These are phyloP conservation scores for Chionoecetes opilio DNA, from an alignment of 1,140 invertebrate species.

Conservation along the genomic window DNA sequence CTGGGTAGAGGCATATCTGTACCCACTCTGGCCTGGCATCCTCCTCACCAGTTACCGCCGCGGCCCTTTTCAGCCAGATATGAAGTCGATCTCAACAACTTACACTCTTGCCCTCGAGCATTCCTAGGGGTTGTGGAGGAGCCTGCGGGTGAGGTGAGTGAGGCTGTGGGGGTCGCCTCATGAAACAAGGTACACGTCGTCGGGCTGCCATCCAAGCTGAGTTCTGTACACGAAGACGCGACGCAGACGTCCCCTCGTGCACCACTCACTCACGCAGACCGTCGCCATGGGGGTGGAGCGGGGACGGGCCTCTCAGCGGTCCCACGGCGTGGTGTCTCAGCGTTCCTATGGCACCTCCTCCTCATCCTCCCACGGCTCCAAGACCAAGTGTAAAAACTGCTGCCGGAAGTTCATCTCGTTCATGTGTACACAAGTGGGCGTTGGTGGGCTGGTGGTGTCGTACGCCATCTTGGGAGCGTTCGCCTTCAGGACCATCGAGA, in stretches of 20 bases:
- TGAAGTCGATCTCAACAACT: neutral
- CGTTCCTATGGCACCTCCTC: slow-evolving; percentile 89
- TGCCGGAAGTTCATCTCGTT: slow-evolving; percentile 93
- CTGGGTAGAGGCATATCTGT: slow-evolving; percentile 30
- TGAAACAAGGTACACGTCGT: neutral
- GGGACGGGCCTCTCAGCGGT: slow-evolving; percentile 81
- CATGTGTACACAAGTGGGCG: slow-evolving; percentile 96
- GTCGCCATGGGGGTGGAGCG: slow-evolving; percentile 77
- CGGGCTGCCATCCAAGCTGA: neutral
- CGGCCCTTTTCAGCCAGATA: neutral
- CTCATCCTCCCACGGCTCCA: slow-evolving; percentile 84
- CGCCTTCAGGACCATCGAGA: slow-evolving; percentile 94
- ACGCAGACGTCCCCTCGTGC: neutral
- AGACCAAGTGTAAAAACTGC: slow-evolving; percentile 87
- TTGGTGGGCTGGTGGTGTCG: slow-evolving; percentile 96
- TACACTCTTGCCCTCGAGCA: neutral
- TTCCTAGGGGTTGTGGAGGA: neutral
- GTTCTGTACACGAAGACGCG: no score
- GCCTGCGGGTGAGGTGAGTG: slow-evolving; percentile 34
- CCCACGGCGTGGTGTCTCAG: slow-evolving; percentile 84
- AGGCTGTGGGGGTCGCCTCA: neutral
- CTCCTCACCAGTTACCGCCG: neutral
- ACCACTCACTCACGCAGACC: neutral
- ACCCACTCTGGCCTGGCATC: neutral
- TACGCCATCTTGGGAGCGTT: slow-evolving; percentile 98